Evolutionary conservation across 2,888 invertebrate genomes (phyloP), one percentile per base, ranked within the genome.

Genomic region (Drosophila mercatorum): DNA sequence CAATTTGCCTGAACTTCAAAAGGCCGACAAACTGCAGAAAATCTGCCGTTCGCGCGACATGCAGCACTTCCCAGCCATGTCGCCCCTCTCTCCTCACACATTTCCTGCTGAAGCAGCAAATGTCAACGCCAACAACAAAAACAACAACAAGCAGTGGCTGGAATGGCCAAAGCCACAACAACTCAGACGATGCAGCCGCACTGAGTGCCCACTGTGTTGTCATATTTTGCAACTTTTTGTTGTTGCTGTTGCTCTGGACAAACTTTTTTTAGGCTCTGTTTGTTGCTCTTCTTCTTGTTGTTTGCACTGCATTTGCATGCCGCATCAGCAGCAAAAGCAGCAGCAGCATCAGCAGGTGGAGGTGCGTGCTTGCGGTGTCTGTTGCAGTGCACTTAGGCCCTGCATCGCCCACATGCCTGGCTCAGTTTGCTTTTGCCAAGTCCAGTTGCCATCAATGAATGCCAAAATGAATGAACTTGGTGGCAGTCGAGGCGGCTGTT

Each of bases 1-100:
- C 79, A 82, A 82, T 84, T 82, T 84, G 75, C 80, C 67, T 52
- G 46, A 75, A 78, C 88, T 88, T 84, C 80, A 88, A 88, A 84
- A 84, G 86, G 88, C 84, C 83, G 84, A 78, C 80, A 80, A 85
- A 83, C 83, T 75, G 88, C 67, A 80, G 67, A 75, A 68, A 73
- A 75, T 63, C 73, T 72, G 62, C 64, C 73, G 68, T 40, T 55
- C 28, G 57, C 34, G 63, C 61, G 64, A 43, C 43, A 60, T 41
- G 46, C 61, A 14, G 26, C 14, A 40, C 68, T 68, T 64, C 28
- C 46, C 46, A 46, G 46, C 6, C 43, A 3, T 28, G 17, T 12
- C 26, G 34, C 26, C 26, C 12, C 10, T 10, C 53, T 46, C 28
- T 2, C 26, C 28, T n/a, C n/a, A 0, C 26, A 17, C 31, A 11